Conservation (phyloP, 2,113 vertebrate species). For the Tyrannus savana region DNA sequence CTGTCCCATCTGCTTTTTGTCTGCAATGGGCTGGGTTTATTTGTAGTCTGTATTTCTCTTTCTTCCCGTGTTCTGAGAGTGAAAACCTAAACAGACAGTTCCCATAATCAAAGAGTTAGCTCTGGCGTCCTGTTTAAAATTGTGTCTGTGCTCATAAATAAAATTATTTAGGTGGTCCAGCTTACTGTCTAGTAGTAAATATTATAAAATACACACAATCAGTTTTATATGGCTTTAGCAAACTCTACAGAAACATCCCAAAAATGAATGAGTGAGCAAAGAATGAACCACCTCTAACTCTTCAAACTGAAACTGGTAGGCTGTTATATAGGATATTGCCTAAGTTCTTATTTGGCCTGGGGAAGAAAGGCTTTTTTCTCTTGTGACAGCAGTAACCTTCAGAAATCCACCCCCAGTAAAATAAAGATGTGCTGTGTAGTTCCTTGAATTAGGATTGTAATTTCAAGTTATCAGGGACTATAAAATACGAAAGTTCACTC, state of each 20-base stretch:
- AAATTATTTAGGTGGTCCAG: background rate
- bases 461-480: background rate
- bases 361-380: background rate
- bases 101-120: background rate
- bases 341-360: background rate
- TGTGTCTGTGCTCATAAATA: background rate
- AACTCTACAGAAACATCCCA: background rate
- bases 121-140: background rate
- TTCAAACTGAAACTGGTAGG: background rate
- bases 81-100: background rate
- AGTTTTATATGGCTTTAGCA: background rate
- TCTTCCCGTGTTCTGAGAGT: background rate
- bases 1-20: background rate
- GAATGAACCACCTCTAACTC: background rate
- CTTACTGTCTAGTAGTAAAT: slow-evolving; percentile 28
- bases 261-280: background rate
- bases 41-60: background rate
- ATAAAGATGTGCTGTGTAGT: background rate
- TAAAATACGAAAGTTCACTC: background rate
- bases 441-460: background rate
- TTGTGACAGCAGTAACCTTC: background rate
- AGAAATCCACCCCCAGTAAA: background rate
- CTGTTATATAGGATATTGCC: background rate
- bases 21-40: background rate
- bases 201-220: background rate